Base-by-base conservation (phyloP, 2,797 vertebrate genomes). In the Corythornis leucogaster region DNA sequence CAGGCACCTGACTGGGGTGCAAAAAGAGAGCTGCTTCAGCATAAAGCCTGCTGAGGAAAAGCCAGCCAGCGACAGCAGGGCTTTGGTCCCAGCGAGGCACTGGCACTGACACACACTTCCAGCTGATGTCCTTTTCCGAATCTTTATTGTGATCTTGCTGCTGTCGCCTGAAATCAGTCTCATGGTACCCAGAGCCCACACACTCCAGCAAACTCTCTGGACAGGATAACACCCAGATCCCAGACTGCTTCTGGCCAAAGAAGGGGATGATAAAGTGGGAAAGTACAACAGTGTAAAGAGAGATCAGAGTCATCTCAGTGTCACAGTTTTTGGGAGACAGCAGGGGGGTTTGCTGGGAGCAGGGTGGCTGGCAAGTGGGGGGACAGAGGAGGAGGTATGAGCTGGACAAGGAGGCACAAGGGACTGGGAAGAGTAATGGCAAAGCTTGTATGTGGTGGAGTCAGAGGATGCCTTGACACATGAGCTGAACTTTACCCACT, bases 1-100 rank as follows among this genome's bases (percentile, higher is more conserved):
- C 81, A 75, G 91, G 86, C 92, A 93, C 94, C 95, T 95, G 94
- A 95, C 85, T 43, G 85, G 73, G 75, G 54, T 3, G 66, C 84
- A 68, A 38, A 40, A 40, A 89, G 89, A 80, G 87, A 86, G 81
- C 89, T 91, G 92, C 59, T 76, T 89, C 93, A 94, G 92, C 94
- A 94, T 57, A 92, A 89, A 94, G 91, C 57, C 69, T 0, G 1
- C 18, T n/a, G 81, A 0, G 8, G 67, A 6, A 74, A 84, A 66
- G 75, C 38, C 86, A 63, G 89, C 38, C 55, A 2, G 79, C 0
- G 20, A 11, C 80, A 75, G 62, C 91, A 6, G 59, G 54, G 66
- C 91, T 81, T 35, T 1, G 2, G 12, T 40, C 53, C 66, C 75
- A 53, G 62, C 11, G 2, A 48, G 82, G 66, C 55, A 28, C 67